Base-by-base conservation (phyloP, 2,797 vertebrate species). In the Tadarida brasiliensis region DNA sequence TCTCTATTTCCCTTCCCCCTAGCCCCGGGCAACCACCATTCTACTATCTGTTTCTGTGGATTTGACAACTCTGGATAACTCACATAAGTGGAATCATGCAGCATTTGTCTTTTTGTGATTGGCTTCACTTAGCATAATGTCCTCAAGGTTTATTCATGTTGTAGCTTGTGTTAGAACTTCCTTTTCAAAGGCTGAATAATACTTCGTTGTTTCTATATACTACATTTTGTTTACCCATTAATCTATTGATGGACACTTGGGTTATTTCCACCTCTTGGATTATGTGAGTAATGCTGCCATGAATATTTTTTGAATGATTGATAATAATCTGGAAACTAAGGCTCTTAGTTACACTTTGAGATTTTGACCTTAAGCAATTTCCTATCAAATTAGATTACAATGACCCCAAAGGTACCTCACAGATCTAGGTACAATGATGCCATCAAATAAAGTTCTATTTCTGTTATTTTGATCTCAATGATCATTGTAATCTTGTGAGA, bases 221-320 rank as follows among this genome's bases (percentile, higher is more conserved):
- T 11, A 16, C 5, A 51, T 84, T 84, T 67, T 54, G n/a, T 68
- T 84, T 68, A 68, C 35, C 14, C n/a, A 54, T 49, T 33, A 67
- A 68, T 51, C 47, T 67, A 33, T 33, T 51, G 81, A 35, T 84
- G 44, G 47, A 33, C 14, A 65, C 74, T 56, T 33, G 47, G 76
- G n/a, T 35, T 35, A 78, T 57, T 24, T n/a, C 54, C 7, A 78
- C n/a, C 33, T 78, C 20, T 56, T 57, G n/a, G 20, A 16, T 35
- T 67, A 44, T 65, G 59, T 67, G 44, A 67, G 22, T 51, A 54
- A 67, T 67, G 44, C 20, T 84, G 44, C 30, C 33, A 67, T 67
- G 22, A 24, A 33, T 51, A 77, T 56, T 95, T 96, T 88, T 54
- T 92, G 65, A 65, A 70, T 59, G 63, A 20, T 11, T 87, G 35